phyloP scores from a whole-genome alignment of 1,140 invertebrate species.

The Conopomorpha cramerella region DNA sequence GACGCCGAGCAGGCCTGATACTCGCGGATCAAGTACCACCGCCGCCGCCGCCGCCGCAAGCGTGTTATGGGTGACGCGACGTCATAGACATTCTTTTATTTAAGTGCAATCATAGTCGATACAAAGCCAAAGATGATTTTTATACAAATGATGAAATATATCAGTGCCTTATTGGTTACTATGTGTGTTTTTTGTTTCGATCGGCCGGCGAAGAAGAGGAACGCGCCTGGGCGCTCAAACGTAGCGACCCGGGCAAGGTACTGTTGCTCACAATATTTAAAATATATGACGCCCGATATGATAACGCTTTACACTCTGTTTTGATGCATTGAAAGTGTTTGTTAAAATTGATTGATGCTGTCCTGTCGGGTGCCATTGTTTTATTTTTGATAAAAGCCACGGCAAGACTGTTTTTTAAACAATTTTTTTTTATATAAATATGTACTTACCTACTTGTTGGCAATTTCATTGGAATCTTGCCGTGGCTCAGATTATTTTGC shows the following conservation, averaged over 20 bases:
- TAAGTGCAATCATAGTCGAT: too few relatives aligned
- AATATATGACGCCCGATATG: conserved; percentile 29
- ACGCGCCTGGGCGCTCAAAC: conserved; percentile 64
- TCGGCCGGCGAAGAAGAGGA: conserved; percentile 43
- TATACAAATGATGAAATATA: conserved; percentile 54
- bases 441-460: conserved; percentile 1
- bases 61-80: too few relatives aligned
- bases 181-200: conserved; percentile 44
- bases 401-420: conserved; percentile 20
- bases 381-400: conserved; percentile 8
- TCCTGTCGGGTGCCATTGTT: background rate
- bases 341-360: too few relatives aligned
- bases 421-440: background rate
- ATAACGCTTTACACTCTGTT: conserved; percentile 10
- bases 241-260: conserved; percentile 67
- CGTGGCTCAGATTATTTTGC: conserved; percentile 33
- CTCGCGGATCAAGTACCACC: conserved; percentile 5
- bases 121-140: conserved; percentile 55
- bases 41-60: too few relatives aligned
- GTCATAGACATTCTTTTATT: too few relatives aligned
- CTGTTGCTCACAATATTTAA: conserved; percentile 46
- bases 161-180: conserved; percentile 55
- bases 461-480: conserved; percentile 7
- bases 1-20: background rate
- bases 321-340: background rate